Conservation (phyloP, 1,140 invertebrate genomes). For the Zaprionus ornatus region DNA sequence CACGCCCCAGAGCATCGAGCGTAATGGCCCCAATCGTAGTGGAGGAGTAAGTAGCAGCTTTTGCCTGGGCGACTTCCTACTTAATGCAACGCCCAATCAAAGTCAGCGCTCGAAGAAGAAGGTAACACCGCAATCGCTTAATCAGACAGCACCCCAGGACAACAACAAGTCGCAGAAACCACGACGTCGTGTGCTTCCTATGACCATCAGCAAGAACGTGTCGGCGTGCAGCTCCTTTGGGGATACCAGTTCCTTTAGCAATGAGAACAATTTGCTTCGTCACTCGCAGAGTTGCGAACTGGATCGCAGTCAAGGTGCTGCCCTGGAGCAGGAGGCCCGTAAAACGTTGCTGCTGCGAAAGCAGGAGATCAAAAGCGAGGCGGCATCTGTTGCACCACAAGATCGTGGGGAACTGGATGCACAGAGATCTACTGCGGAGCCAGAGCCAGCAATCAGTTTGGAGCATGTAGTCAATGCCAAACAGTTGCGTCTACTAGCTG, state of each 20-base stretch:
- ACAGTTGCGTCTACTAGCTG: slow-evolving; percentile 49
- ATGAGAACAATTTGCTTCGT: slow-evolving; percentile 75
- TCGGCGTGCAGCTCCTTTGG: slow-evolving; percentile 60
- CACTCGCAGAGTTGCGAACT: slow-evolving; percentile 67
- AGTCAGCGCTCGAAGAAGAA: slow-evolving; percentile 61
- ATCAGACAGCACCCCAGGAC: neutral
- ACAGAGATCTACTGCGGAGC: neutral
- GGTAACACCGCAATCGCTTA: slow-evolving; percentile 50
- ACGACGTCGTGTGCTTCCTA: slow-evolving; percentile 73
- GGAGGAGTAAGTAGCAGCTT: slow-evolving; percentile 53
- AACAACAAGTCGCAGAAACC: slow-evolving; percentile 53
- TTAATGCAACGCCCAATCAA: slow-evolving; percentile 53
- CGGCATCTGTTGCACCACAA: slow-evolving; percentile 38
- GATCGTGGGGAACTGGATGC: neutral
- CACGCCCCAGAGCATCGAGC: slow-evolving; percentile 55
- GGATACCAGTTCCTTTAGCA: slow-evolving; percentile 74
- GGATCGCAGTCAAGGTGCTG: slow-evolving; percentile 64
- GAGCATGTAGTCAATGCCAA: slow-evolving; percentile 35
- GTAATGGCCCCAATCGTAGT: slow-evolving; percentile 26
- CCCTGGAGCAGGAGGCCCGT: slow-evolving; percentile 63
- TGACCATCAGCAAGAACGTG: slow-evolving; percentile 67
- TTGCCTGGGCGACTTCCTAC: slow-evolving; percentile 73
- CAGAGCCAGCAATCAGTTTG: slow-evolving; percentile 19
- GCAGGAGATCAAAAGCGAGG: slow-evolving; percentile 67
- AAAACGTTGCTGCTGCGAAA: slow-evolving; percentile 59